Conservation (phyloP, 1,140 invertebrate genomes). For the Euschistus heros region DNA sequence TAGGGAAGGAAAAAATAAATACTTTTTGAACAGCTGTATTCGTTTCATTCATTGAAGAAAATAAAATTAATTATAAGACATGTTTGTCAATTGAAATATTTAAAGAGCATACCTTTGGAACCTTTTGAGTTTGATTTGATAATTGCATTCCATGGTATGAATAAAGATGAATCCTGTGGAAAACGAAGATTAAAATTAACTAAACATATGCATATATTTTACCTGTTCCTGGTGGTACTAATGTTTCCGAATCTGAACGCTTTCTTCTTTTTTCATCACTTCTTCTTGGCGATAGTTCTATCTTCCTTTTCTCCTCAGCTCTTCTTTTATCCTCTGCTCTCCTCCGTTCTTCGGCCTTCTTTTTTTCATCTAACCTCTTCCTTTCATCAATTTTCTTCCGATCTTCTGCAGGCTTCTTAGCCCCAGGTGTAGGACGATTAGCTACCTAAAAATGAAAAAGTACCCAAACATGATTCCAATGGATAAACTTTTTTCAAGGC, state of each 20-base stretch:
- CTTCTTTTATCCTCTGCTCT: neutral
- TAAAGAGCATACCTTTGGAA: too few species aligned
- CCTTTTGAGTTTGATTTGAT: too few species aligned
- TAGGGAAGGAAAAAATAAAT: too few species aligned
- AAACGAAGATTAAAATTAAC: too few species aligned
- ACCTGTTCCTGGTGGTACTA: conserved; percentile 15
- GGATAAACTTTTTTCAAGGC: too few species aligned
- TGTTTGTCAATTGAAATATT: too few species aligned
- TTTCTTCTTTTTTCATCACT: conserved; percentile 19
- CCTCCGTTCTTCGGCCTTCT: neutral
- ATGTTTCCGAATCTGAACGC: conserved; percentile 4
- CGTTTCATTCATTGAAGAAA: too few species aligned
- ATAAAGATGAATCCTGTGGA: too few species aligned
- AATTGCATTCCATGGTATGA: too few species aligned
- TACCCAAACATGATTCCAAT: too few species aligned
- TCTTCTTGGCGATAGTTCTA: neutral
- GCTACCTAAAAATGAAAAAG: conserved; percentile 3
- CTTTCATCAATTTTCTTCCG: conserved; percentile 4
- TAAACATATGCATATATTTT: neutral
- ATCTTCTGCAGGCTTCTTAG: neutral
- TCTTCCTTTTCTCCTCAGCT: neutral
- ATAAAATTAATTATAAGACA: too few species aligned
- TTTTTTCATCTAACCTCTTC: conserved; percentile 3
- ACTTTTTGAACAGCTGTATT: too few species aligned
- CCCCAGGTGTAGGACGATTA: conserved; percentile 2